Percentiles rank a stretch among this genome's conserved stretches.
Conservation (phyloP, 2,888 invertebrate genomes). For the Calephelis perditalis region DNA sequence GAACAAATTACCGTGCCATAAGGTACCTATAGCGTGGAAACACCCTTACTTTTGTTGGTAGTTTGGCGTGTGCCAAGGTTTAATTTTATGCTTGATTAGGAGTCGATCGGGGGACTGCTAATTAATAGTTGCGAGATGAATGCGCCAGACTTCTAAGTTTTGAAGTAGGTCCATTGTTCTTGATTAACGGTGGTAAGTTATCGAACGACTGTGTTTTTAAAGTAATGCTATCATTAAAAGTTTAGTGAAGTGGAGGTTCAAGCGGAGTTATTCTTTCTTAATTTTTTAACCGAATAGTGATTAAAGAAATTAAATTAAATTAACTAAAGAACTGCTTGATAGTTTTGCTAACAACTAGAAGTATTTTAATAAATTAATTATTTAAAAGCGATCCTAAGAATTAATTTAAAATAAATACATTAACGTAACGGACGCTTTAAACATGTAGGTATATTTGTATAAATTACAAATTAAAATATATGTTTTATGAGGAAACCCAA, state of each 20-base stretch:
- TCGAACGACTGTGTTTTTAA: slow-evolving; percentile 21
- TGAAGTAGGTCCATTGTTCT: slow-evolving; percentile 34
- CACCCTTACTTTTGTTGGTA: slow-evolving; percentile 63
- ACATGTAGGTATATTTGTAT: too few relatives aligned
- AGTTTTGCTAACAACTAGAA: too few relatives aligned
- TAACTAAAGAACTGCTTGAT: too few relatives aligned
- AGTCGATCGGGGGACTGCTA: slow-evolving; percentile 57
- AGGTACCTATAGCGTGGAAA: slow-evolving; percentile 66
- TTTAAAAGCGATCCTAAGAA: too few relatives aligned
- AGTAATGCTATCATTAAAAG: slow-evolving; percentile 30
- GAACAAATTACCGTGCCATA: slow-evolving; percentile 74
- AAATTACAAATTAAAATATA: too few relatives aligned
- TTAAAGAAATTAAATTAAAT: too few relatives aligned
- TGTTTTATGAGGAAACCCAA: too few relatives aligned
- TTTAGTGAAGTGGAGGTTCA: slow-evolving; percentile 22
- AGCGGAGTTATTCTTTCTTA: background rate
- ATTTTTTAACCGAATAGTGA: background rate
- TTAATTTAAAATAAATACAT: too few relatives aligned
- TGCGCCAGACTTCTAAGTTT: slow-evolving; percentile 34
- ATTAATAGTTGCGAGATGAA: slow-evolving; percentile 69
- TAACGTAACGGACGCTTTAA: too few relatives aligned
- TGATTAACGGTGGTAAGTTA: slow-evolving; percentile 24
- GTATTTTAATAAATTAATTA: too few relatives aligned
- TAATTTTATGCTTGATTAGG: slow-evolving; percentile 78
- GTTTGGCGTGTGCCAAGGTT: slow-evolving; percentile 75